Evolutionary conservation across 2,113 vertebrate genomes (phyloP), one percentile per base, ranked within the genome.

Genomic region (Apteryx mantelli): DNA sequence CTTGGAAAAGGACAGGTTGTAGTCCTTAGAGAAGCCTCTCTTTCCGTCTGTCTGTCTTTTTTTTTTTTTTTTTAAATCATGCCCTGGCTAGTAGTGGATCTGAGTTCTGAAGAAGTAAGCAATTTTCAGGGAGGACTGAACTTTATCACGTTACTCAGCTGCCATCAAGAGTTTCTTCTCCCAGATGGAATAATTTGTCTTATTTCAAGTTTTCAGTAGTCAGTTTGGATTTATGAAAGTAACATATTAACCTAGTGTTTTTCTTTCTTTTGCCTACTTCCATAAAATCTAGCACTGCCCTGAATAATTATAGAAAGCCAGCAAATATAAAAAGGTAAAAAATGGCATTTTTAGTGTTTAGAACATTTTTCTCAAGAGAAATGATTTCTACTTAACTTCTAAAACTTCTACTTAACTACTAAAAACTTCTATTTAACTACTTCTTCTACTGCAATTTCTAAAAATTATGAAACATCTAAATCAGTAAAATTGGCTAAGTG

Each of bases 281-380:
- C 32, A 42, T 32, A 52, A 55, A 81, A 70, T 53, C 20, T 63
- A 38, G 14, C 68, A 26, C 10, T 44, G 22, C 44, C 25, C 28
- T 87, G 8, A 79, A 42, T 55, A 60, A 68, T 68, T 44, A 12
- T 14, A 55, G 55, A 92, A 89, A 40, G 0, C 0, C 20, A 61
- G 25, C 26, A 60, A 34, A 32, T 34, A 34, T 20, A 60, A 60
- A 60, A 60, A 58, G 56, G 56, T 19, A 17, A 55, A 66, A 40
- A 56, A 17, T 8, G 7, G 1, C 0, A 0, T 1, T 46, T 78
- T 75, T 48, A 63, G 13, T 14, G 6, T 24, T 86, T 52, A 48
- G 9, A 82, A 66, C 1, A 21, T 30, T 86, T 48, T 92, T 71
- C 28, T 80, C 7, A 6, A 44, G 14, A 56, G 20, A 64, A 76